A percentile compares a stretch with the other conserved stretches of the same genome.
phyloP scores from a whole-genome alignment of 1,140 invertebrate genomes.

The Nomia melanderi region DNA sequence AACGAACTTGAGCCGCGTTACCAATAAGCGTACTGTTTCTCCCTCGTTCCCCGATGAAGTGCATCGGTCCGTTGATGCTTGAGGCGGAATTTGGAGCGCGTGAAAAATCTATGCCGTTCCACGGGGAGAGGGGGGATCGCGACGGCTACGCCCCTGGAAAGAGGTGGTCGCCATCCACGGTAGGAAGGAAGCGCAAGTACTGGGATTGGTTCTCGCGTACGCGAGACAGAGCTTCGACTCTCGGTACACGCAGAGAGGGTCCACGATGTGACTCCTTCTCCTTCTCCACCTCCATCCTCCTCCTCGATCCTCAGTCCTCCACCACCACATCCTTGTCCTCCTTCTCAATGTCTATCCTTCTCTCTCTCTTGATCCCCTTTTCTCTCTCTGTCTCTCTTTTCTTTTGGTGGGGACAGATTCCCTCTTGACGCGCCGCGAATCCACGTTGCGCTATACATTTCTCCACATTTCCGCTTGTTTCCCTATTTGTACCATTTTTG shows the following conservation, averaged over 20 bases:
- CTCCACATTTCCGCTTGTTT: conserved; percentile 63
- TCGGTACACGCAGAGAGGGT: conserved; percentile 70
- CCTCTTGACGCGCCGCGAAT: conserved; percentile 72
- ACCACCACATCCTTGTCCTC: conserved; percentile 45
- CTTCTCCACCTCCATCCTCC: conserved; percentile 39
- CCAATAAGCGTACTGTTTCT: conserved; percentile 41
- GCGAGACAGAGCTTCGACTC: conserved; percentile 71
- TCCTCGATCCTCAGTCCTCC: conserved; percentile 27
- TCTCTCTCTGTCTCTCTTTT: conserved; percentile 34
- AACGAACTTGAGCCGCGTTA: conserved; percentile 46
- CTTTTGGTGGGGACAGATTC: conserved; percentile 72
- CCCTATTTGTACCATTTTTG: conserved; percentile 42
- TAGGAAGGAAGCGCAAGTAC: conserved; percentile 80
- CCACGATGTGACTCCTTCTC: conserved; percentile 67
- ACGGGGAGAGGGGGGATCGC: conserved; percentile 59
- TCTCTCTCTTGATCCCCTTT: conserved; percentile 36
- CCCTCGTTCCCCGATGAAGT: conserved; percentile 57
- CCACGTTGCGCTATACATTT: conserved; percentile 71
- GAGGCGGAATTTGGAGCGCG: conserved; percentile 69
- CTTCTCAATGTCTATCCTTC: conserved; percentile 32
- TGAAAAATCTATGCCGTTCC: conserved; percentile 72
- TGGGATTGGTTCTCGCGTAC: conserved; percentile 79
- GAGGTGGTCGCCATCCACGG: conserved; percentile 79
- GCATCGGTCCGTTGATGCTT: conserved; percentile 38
- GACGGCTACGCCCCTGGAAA: conserved; percentile 78